These are phyloP conservation scores for Dendrocincla fuliginosa DNA, from an alignment of 2,797 vertebrate species.

Conservation along the genomic window DNA sequence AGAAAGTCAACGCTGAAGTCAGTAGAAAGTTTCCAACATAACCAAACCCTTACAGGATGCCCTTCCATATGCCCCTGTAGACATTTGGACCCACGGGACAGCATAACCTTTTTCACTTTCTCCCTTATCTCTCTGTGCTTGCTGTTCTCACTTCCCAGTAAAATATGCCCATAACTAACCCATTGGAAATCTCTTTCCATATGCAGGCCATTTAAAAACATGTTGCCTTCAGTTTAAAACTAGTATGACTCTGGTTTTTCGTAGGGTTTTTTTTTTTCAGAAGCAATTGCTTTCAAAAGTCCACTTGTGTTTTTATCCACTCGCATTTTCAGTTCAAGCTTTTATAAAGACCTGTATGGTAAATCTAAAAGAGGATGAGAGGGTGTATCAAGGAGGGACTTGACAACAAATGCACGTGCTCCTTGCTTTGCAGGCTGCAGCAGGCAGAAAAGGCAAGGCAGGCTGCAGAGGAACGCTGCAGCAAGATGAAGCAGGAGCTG, in stretches of 20 bases:
- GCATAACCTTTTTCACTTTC: not conserved
- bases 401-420: not conserved
- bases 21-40: not conserved
- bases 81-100: not conserved
- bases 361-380: not conserved
- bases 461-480: constrained; percentile 82
- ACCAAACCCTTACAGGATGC: not conserved
- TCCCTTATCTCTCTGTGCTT: not conserved
- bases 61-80: not conserved
- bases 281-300: not conserved
- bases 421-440: constrained; percentile 77
- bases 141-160: not conserved
- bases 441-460: constrained; percentile 81
- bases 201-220: not conserved
- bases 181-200: not conserved
- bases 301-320: not conserved
- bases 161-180: not conserved
- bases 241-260: not conserved
- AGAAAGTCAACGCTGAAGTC: not conserved
- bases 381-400: not conserved
- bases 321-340: not conserved
- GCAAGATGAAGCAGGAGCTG: constrained; percentile 83
- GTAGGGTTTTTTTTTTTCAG: not conserved
- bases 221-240: not conserved
- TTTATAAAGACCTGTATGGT: not conserved